phyloP scores from a whole-genome alignment of 2,888 invertebrate species.

The Pantelozetes paolii region DNA sequence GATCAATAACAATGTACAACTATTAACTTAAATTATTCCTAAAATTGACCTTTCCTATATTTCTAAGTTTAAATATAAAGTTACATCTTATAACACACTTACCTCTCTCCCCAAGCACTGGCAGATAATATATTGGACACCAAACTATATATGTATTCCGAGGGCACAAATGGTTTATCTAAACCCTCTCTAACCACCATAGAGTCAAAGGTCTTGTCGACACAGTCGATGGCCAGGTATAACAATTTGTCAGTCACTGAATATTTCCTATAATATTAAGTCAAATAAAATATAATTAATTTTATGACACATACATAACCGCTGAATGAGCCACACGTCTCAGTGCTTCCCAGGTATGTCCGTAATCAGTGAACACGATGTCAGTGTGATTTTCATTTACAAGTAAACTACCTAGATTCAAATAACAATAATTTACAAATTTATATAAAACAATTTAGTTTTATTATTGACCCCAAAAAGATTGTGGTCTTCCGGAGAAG shows the following conservation, averaged over 20 bases:
- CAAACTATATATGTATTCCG: neutral
- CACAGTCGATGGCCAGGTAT: neutral
- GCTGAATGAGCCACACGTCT: slow-evolving; percentile 16
- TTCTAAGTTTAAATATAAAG: neutral
- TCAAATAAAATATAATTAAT: neutral
- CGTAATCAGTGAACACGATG: slow-evolving; percentile 13
- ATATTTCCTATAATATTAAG: neutral
- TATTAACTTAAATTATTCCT: too few relatives aligned
- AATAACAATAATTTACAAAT: neutral
- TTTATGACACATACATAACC: neutral
- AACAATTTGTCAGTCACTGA: neutral
- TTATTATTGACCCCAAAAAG: neutral
- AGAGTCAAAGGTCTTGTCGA: neutral
- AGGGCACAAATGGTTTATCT: neutral
- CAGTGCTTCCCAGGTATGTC: slow-evolving; percentile 7
- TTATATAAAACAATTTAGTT: neutral
- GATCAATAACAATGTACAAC: too few relatives aligned
- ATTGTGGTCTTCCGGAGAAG: slow-evolving; percentile 11
- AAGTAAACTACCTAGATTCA: neutral
- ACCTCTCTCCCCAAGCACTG: neutral
- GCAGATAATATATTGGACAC: neutral
- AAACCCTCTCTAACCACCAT: neutral
- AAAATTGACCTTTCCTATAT: neutral
- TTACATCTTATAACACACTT: neutral
- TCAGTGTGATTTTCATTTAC: neutral